Base-by-base conservation (phyloP, 2,888 invertebrate genomes). In the Lysandra coridon region DNA sequence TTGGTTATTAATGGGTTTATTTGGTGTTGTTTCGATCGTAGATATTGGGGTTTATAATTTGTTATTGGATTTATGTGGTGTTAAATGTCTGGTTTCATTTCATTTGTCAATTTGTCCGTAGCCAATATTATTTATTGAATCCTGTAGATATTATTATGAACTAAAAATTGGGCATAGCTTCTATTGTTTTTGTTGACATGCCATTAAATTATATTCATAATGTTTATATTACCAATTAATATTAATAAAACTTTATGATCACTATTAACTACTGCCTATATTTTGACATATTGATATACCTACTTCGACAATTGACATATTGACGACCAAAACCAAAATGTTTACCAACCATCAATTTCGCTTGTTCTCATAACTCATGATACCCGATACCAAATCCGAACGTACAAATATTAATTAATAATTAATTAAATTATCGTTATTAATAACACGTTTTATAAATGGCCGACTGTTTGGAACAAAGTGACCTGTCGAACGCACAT, bases 401-500 rank as follows among this genome's bases (percentile, higher is more conserved):
- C 4, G 12, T 64, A 64, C 33, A 74, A n/a, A 74, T 74, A 74
- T 23, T 74, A 44, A 44, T 76, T 57, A 30, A 57, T 76, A 76
- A 76, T 76, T 76, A 76, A 76, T 76, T 57, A 49, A 76, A 76
- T 76, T 76, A 76, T 76, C 49, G 49, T 75, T 75, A 53, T 76
- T 76, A 76, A 76, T 76, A 76, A 76, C 76, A 75, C 7, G 33
- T 76, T 53, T 57, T 49, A 76, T 57, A 76, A 76, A 76, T 76
- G 53, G 53, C 49, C 33, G 57, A 4, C 69, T 57, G 30, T 3
- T 53, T 53, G 12, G 76, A 49, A 75, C 57, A 53, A 73, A 79
- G 77, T 79, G 79, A 80, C 80, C 80, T 81, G 80, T 82, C 83
- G 33, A 23, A 62, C 78, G 73, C 79, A 76, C 86, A 86, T 83